Evolutionary conservation across 2,797 vertebrate genomes (phyloP), one percentile per base, ranked within the genome.

Genomic region (Gymnoscopelus braueri): DNA sequence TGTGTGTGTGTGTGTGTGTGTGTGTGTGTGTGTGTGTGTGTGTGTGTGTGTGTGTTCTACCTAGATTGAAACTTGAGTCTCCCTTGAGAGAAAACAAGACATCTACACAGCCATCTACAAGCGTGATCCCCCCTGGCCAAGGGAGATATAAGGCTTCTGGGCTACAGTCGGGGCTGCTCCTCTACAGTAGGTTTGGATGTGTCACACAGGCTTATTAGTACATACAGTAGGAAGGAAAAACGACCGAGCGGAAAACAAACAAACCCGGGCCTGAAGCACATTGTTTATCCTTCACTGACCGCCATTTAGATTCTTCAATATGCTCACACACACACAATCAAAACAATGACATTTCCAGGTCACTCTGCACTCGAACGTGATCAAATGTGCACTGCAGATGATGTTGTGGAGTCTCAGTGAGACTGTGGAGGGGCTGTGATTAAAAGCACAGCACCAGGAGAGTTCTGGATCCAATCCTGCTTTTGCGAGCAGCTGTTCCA

Each of bases 151-250:
- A 32, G 32, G 32, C 32, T 32, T 32, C 32, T 32, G 39, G 39
- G 39, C 39, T 39, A 39, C 7, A 66, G 62, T 71, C 63, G 77
- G 73, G 8, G 39, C 39, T 39, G 8, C 39, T 39, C 39, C 8
- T 39, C 39, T 9, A 39, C 39, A 39, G 5, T 9, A 83, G 35
- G 63, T 78, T 82, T 67, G 63, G 67, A 88, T 78, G 72, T 68
- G 75, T 84, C 85, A 81, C 74, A 74, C 67, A 58, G 79, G 72
- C 82, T 87, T 79, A 84, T 85, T 83, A 88, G 77, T n/a, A 26
- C 61, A 49, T 14, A 10, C 14, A 62, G 56, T 44, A 73, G 68
- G 75, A 79, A 71, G 69, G 55, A 59, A 70, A 70, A 64, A 63
- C 44, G 65, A 63, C 19, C 23, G 69, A 79, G 83, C 44, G 3